A percentile compares a stretch with the other conserved stretches of the same genome.
Evolutionary conservation across 2,888 invertebrate genomes (phyloP).

Genomic region (Lymantria monacha): DNA sequence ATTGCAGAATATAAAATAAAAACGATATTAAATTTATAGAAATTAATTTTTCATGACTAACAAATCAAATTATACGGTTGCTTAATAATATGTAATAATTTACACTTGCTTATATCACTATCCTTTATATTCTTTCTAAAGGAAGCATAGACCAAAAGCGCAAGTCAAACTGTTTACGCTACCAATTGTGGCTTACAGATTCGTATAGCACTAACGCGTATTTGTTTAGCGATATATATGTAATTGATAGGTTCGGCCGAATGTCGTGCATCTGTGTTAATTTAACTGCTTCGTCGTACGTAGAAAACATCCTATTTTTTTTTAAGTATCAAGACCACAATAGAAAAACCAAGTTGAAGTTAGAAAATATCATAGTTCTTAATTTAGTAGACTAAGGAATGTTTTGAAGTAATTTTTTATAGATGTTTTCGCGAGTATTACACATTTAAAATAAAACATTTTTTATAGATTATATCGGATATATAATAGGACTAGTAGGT

Average conservation of each 20-base stretch:
- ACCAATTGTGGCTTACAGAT: conserved; percentile 60
- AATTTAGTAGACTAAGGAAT: no score
- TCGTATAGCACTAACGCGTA: conserved; percentile 59
- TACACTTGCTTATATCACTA: not conserved
- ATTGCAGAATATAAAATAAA: no score
- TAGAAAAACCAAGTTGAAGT: not conserved
- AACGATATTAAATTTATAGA: no score
- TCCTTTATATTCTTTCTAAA: conserved; percentile 27
- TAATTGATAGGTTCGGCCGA: conserved; percentile 59
- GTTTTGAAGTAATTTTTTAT: no score
- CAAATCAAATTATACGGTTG: no score
- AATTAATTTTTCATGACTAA: no score
- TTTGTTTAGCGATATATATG: conserved; percentile 73
- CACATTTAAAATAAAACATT: no score
- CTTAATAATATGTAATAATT: no score
- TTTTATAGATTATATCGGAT: no score
- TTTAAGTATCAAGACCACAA: not conserved
- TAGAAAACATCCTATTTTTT: conserved; percentile 20
- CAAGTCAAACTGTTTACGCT: conserved; percentile 59
- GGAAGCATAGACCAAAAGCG: conserved; percentile 55
- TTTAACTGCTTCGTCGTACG: conserved; percentile 21
- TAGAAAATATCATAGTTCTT: no score
- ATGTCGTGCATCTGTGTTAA: conserved; percentile 46
- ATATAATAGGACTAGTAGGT: no score
- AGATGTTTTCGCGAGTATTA: no score